Evolutionary conservation across 2,113 vertebrate species (phyloP).

Genomic region (Nycticebus coucang): DNA sequence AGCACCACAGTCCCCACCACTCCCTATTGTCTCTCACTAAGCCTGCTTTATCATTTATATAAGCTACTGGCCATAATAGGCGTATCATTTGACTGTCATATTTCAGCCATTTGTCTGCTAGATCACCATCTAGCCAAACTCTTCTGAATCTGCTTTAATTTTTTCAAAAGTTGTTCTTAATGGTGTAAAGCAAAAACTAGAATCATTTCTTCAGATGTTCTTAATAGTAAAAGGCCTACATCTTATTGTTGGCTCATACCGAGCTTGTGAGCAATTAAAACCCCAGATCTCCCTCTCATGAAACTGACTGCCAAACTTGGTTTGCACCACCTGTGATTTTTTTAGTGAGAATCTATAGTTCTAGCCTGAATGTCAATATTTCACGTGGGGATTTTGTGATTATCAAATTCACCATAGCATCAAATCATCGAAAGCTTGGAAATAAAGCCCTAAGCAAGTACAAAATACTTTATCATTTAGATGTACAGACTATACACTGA

Average conservation of each 20-base stretch:
- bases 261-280: neutral
- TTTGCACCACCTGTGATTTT: neutral
- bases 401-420: neutral
- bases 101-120: neutral
- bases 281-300: neutral
- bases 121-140: neutral
- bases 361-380: constrained; percentile 23
- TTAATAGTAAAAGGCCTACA: neutral
- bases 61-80: neutral
- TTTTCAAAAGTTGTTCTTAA: neutral
- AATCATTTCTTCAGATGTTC: constrained; percentile 12
- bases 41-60: neutral
- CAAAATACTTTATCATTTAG: constrained; percentile 29
- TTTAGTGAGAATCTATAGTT: neutral
- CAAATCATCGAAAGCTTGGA: constrained; percentile 40
- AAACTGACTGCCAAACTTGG: neutral
- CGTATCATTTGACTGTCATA: neutral
- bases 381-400: neutral
- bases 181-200: neutral
- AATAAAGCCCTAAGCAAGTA: neutral
- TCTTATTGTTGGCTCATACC: neutral
- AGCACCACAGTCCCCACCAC: neutral
- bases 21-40: neutral
- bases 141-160: neutral
- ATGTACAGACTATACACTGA: neutral